phyloP scores from a whole-genome alignment of 2,113 vertebrate species.

The Ochotona curzoniae region DNA sequence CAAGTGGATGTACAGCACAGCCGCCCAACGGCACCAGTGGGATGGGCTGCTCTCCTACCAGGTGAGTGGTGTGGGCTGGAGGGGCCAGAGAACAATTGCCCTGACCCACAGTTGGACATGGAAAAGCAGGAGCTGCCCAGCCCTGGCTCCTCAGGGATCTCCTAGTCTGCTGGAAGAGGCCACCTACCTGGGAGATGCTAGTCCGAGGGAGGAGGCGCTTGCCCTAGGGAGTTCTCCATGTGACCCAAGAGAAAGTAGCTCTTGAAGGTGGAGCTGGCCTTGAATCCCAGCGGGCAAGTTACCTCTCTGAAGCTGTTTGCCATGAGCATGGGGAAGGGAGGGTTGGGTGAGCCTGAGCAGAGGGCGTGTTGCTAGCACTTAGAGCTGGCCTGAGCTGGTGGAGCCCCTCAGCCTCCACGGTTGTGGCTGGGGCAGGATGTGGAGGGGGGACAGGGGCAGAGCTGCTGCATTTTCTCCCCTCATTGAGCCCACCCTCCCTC shows the following conservation, averaged over 20 bases:
- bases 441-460: background rate
- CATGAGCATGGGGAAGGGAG: background rate
- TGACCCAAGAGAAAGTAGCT: background rate
- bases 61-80: conserved; percentile 82
- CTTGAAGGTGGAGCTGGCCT: background rate
- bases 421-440: background rate
- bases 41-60: conserved; percentile 90
- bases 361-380: background rate
- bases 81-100: background rate
- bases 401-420: background rate
- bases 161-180: background rate
- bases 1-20: conserved; percentile 90
- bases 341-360: background rate
- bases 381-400: background rate
- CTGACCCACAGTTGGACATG: background rate
- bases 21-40: conserved; percentile 86
- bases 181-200: background rate
- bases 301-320: background rate
- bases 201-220: background rate
- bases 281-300: background rate
- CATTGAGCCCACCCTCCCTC: accelerated
- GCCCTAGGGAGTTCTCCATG: background rate
- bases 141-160: background rate
- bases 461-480: background rate
- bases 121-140: background rate